Evolutionary conservation across 2,797 vertebrate genomes (phyloP), one percentile per base, ranked within the genome.

Genomic region (Tenualosa ilisha): DNA sequence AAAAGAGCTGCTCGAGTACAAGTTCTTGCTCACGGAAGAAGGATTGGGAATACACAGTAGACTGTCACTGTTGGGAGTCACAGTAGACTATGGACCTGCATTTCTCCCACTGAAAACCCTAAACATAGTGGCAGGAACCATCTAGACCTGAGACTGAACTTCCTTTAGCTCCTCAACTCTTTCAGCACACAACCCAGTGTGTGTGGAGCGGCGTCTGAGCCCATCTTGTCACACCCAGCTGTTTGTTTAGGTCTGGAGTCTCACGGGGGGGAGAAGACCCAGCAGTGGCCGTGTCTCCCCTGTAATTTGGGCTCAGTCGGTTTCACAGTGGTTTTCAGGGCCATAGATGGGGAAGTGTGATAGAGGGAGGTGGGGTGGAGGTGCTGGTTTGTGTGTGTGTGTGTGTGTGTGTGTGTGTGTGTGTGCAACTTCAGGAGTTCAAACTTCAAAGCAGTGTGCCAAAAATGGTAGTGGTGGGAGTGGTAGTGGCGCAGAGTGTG

Each of bases 141-240:
- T 72, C 65, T 17, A 82, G 50, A 63, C 54, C 82, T 13, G 31
- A 22, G 61, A 43, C 50, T 72, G 31, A 40, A 72, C 65, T 40
- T 72, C 31, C 26, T 31, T 17, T 11, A 63, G 22, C 22, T 24
- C 59, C 24, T 0, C n/a, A 17, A 20, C 56, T 61, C 8, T 31
- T 12, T 1, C 3, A 40, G 68, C 40, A 75, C 37, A 17, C 31
- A 31, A 40, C 68, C 31, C 68, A 40, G 68, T 40, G 31, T 72
- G 31, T 49, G 22, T 46, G 46, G 0, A 20, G 20, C 40, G 4
- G 72, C 37, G 24, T 50, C 6, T 22, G 3, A 24, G 0, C 9
- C 81, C 63, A 9, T 51, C 43, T 83, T 31, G 75, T 15, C 53
- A 84, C 72, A 6, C 82, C 72, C 17, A 65, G 51, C 37, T 40